Percentiles rank a stretch among this genome's conserved stretches.
Evolutionary conservation across 1,140 invertebrate species (phyloP).

Genomic region (Chelonus insularis): DNA sequence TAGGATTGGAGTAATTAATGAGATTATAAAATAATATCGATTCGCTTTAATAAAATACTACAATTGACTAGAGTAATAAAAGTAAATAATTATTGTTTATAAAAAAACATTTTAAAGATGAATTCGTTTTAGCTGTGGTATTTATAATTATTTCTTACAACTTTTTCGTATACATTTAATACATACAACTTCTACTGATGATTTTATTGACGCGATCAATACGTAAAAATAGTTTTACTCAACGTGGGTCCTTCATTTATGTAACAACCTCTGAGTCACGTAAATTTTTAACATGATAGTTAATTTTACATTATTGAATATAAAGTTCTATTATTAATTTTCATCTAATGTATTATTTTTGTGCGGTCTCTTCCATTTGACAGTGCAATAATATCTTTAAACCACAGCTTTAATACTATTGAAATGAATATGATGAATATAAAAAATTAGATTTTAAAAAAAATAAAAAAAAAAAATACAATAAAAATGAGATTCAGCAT

Average conservation of each 20-base stretch:
- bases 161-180: neutral
- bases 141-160: neutral
- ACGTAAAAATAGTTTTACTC: constrained; percentile 13
- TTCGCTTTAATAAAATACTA: neutral
- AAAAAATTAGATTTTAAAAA: no score
- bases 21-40: neutral
- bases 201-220: constrained; percentile 8
- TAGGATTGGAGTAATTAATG: neutral
- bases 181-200: neutral
- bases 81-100: neutral
- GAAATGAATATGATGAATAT: no score
- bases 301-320: neutral
- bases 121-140: neutral
- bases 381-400: no score
- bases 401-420: no score
- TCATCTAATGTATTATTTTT: no score
- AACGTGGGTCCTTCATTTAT: neutral
- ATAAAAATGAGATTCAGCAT: no score
- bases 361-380: no score
- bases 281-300: neutral
- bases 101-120: neutral
- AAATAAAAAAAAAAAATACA: no score
- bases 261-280: neutral
- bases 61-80: constrained; percentile 7
- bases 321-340: neutral